Evolutionary conservation across 2,113 vertebrate species (phyloP).

Genomic region (Lepus europaeus): DNA sequence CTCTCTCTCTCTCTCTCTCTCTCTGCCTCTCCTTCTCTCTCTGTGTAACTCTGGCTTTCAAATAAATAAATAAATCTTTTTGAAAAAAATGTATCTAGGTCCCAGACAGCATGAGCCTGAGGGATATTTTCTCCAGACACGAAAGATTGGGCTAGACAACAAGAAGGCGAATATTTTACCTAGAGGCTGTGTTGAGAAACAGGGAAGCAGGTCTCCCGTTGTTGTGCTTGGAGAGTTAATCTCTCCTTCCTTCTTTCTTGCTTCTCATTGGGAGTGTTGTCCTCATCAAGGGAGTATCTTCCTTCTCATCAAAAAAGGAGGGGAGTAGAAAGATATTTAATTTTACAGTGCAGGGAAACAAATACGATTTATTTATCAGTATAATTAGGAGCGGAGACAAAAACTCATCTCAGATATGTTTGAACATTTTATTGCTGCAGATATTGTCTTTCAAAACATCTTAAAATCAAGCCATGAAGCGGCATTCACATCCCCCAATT

Average conservation of each 20-base stretch:
- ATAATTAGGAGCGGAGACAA: conserved; percentile 57
- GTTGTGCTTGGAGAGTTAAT: neutral
- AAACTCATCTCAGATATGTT: conserved; percentile 41
- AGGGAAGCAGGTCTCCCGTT: neutral
- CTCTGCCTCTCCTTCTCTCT: too few species aligned
- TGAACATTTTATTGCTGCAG: neutral
- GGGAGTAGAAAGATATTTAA: conserved; percentile 57
- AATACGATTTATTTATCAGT: conserved; percentile 66
- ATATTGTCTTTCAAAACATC: conserved; percentile 52
- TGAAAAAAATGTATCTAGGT: neutral
- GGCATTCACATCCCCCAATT: neutral
- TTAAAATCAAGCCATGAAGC: conserved; percentile 17
- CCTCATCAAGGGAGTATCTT: neutral
- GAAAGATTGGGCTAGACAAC: neutral
- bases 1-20: too few species aligned
- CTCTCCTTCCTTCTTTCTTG: neutral
- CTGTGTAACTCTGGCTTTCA: too few species aligned
- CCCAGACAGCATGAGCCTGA: neutral
- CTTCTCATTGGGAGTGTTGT: neutral
- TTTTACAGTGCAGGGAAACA: conserved; percentile 34
- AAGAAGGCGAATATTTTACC: neutral
- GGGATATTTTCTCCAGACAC: neutral
- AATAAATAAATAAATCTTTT: too few species aligned
- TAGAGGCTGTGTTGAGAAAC: neutral
- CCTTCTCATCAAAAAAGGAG: neutral